A percentile compares a stretch with the other conserved stretches of the same genome.
These are phyloP conservation scores for Pseudonaja textilis DNA, from an alignment of 2,113 vertebrate genomes.

Conservation along the genomic window DNA sequence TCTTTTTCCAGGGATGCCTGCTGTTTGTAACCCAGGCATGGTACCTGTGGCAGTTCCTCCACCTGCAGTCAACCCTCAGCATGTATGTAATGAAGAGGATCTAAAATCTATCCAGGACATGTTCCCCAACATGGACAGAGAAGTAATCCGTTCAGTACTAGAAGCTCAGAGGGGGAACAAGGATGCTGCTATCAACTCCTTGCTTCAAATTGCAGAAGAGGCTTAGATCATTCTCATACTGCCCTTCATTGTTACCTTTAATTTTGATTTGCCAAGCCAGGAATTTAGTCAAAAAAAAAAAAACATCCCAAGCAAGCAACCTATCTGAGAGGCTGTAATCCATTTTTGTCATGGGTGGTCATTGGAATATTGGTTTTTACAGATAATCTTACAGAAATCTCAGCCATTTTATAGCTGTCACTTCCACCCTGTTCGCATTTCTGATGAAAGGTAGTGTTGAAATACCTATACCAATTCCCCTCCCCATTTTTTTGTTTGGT, in stretches of 20 bases:
- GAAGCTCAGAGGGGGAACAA: slow-evolving; percentile 92
- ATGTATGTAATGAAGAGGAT: slow-evolving; percentile 84
- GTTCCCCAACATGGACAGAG: slow-evolving; percentile 94
- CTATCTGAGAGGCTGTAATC: slow-evolving; percentile 36
- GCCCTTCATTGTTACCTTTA: slow-evolving; percentile 16
- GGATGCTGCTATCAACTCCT: slow-evolving; percentile 92
- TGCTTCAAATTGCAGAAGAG: slow-evolving; percentile 95
- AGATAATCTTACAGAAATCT: slow-evolving; percentile 27
- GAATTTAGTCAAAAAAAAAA: slow-evolving; percentile 62
- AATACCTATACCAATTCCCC: slow-evolving; percentile 36
- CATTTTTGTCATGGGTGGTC: slow-evolving; percentile 14
- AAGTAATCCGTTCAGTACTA: slow-evolving; percentile 92
- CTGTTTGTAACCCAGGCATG: slow-evolving; percentile 88
- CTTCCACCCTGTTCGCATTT: slow-evolving; percentile 34
- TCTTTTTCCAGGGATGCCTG: slow-evolving; percentile 78
- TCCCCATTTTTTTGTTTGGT: slow-evolving; percentile 3
- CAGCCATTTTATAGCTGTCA: slow-evolving; percentile 45
- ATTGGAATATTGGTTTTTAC: slow-evolving; percentile 40
- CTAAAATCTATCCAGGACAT: slow-evolving; percentile 93
- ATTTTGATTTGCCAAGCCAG: slow-evolving; percentile 62
- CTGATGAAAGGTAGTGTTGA: slow-evolving; percentile 26
- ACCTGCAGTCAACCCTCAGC: slow-evolving; percentile 72
- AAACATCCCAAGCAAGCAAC: slow-evolving; percentile 53
- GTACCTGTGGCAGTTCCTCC: slow-evolving; percentile 83
- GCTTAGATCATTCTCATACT: slow-evolving; percentile 70